Percentiles rank a stretch among this genome's conserved stretches.
Evolutionary conservation across 2,797 vertebrate genomes (phyloP).

Genomic region (Merluccius polli): DNA sequence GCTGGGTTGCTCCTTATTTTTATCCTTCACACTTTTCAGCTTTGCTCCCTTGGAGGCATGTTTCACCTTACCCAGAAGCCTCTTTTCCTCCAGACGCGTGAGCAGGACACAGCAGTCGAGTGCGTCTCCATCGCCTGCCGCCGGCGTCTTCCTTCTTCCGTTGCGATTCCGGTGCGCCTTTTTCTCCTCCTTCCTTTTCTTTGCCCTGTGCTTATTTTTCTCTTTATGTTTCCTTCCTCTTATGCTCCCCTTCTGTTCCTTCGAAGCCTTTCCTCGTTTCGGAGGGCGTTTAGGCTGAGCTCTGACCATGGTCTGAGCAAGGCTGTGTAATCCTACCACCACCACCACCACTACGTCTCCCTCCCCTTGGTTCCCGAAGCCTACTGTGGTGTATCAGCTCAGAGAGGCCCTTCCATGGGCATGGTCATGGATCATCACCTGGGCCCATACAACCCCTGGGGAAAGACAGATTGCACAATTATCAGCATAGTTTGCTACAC

Average conservation of each 20-base stretch:
- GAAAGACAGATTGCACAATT: constrained; percentile 49
- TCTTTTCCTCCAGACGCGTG: constrained; percentile 85
- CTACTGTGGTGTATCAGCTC: constrained; percentile 52
- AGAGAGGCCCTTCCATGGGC: constrained; percentile 54
- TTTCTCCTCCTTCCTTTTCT: constrained; percentile 53
- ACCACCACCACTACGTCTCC: constrained; percentile 50
- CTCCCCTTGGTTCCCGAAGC: constrained; percentile 28
- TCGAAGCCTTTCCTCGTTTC: constrained; percentile 47
- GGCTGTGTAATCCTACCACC: constrained; percentile 45
- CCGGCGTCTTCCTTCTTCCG: constrained; percentile 68
- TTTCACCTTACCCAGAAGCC: constrained; percentile 32
- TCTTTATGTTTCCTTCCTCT: constrained; percentile 26
- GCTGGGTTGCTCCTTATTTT: constrained; percentile 41
- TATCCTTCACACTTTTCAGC: constrained; percentile 46
- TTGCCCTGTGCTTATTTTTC: constrained; percentile 46
- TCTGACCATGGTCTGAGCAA: constrained; percentile 73
- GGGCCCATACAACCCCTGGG: constrained; percentile 63
- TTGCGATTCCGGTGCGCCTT: constrained; percentile 62
- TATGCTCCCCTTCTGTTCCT: constrained; percentile 50
- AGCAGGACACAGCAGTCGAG: constrained; percentile 91
- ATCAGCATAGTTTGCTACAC: background rate
- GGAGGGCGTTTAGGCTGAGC: constrained; percentile 57
- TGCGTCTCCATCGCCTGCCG: constrained; percentile 69
- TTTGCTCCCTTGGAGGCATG: constrained; percentile 39
- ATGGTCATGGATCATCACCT: constrained; percentile 61